phyloP scores from a whole-genome alignment of 2,113 vertebrate genomes.

The Hystrix cristata region DNA sequence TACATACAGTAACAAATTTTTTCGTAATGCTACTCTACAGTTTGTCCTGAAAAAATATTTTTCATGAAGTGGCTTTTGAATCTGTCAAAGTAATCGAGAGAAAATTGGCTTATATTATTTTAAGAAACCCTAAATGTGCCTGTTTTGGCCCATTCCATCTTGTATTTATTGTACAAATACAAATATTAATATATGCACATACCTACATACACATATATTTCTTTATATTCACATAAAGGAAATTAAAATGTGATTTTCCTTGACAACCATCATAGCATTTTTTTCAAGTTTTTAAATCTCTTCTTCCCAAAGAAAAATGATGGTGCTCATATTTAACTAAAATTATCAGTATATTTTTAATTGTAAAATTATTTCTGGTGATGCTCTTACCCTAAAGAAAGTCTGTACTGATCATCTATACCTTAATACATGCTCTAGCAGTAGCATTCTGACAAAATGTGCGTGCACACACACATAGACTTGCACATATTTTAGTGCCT shows the following conservation, averaged over 20 bases:
- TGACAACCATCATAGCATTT: neutral
- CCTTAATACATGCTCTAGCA: neutral
- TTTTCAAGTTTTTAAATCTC: neutral
- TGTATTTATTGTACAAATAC: neutral
- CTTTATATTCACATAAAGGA: neutral
- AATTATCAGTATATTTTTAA: conserved; percentile 26
- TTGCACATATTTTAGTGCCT: neutral
- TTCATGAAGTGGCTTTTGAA: conserved; percentile 24
- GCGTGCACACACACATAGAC: neutral
- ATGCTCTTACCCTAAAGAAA: neutral
- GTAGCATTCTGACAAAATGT: neutral
- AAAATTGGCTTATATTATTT: conserved; percentile 36
- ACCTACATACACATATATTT: neutral
- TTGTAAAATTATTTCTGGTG: conserved; percentile 40
- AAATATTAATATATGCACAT: neutral
- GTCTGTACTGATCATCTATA: neutral
- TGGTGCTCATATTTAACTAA: neutral
- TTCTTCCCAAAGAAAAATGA: neutral
- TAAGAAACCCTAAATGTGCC: neutral
- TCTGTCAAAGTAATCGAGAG: neutral
- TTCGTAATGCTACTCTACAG: conserved; percentile 42
- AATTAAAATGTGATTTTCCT: conserved; percentile 13
- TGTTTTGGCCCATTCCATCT: neutral
- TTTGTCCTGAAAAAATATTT: neutral
- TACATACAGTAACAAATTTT: neutral